Conservation (phyloP, 2,888 invertebrate genomes). For the Anoncus sp. region DNA sequence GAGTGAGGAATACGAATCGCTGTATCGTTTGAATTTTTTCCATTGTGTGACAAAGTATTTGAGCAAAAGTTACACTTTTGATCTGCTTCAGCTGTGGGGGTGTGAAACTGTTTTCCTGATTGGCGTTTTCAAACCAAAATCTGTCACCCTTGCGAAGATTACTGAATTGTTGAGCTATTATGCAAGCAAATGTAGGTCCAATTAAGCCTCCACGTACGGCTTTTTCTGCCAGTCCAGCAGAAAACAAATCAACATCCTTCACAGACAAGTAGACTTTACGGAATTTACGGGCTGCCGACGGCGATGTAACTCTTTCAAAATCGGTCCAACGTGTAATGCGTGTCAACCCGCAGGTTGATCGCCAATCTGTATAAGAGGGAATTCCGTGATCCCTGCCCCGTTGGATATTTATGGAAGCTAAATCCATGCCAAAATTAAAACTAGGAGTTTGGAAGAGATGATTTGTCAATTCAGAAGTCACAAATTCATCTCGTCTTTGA, state of each 20-base stretch:
- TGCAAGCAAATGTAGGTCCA: conserved; percentile 95
- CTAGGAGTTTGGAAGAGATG: conserved; percentile 91
- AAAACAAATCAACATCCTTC: conserved; percentile 93
- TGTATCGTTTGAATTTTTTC: conserved; percentile 88
- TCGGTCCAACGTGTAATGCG: conserved; percentile 89
- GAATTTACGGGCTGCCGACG: conserved; percentile 87
- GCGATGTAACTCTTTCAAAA: conserved; percentile 88
- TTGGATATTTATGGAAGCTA: conserved; percentile 95
- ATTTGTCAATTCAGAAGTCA: conserved; percentile 92
- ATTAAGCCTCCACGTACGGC: conserved; percentile 92
- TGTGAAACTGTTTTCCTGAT: conserved; percentile 90
- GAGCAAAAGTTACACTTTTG: conserved; percentile 88
- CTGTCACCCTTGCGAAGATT: conserved; percentile 91
- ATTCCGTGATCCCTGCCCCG: conserved; percentile 94
- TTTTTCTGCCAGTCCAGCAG: conserved; percentile 92
- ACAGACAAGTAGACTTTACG: conserved; percentile 86
- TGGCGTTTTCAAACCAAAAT: conserved; percentile 92
- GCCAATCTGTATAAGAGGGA: conserved; percentile 91
- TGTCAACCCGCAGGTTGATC: conserved; percentile 90
- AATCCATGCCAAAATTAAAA: conserved; percentile 92
- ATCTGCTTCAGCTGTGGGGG: conserved; percentile 91
- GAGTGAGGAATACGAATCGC: conserved; percentile 88
- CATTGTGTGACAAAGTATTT: conserved; percentile 89
- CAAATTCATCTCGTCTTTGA: conserved; percentile 92
- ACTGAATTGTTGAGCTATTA: conserved; percentile 93